Evolutionary conservation across 2,888 invertebrate genomes (phyloP).

Genomic region (Trichopria drosophilae): DNA sequence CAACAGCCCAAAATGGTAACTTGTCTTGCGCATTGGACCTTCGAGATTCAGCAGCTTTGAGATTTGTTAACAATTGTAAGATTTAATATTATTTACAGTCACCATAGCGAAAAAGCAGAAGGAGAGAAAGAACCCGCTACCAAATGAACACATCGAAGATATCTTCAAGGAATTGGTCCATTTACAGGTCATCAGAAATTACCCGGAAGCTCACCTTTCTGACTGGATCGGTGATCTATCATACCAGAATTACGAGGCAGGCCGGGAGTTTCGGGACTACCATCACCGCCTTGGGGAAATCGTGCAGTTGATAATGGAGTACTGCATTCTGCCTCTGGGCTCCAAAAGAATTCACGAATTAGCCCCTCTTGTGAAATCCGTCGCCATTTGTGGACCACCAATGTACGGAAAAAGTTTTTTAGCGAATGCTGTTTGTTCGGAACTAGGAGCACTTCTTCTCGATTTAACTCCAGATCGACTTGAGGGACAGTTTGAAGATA

Average conservation of each 20-base stretch:
- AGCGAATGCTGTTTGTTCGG: conserved; percentile 73
- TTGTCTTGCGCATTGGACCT: no score
- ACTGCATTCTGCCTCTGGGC: conserved; percentile 66
- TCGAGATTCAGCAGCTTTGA: neutral
- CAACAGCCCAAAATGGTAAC: no score
- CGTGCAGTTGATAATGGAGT: conserved; percentile 64
- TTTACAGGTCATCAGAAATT: conserved; percentile 69
- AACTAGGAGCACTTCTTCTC: conserved; percentile 50
- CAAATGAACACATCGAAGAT: conserved; percentile 65
- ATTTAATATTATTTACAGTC: neutral
- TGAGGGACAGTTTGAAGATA: conserved; percentile 70
- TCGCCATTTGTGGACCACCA: conserved; percentile 72
- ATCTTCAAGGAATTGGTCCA: conserved; percentile 74
- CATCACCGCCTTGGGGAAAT: conserved; percentile 66
- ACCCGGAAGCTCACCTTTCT: conserved; percentile 59
- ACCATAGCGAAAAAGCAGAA: conserved; percentile 34
- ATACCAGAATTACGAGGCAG: conserved; percentile 64
- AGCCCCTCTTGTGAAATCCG: conserved; percentile 59
- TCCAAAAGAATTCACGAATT: conserved; percentile 47
- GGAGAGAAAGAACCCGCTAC: conserved; percentile 67
- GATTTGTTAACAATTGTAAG: neutral
- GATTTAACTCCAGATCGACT: conserved; percentile 74
- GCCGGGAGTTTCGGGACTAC: conserved; percentile 57
- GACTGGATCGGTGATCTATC: conserved; percentile 74
- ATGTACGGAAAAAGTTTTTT: conserved; percentile 73